Evolutionary conservation across 2,888 invertebrate genomes (phyloP), one percentile per base, ranked within the genome.

Genomic region (Lampropteryx suffumata): DNA sequence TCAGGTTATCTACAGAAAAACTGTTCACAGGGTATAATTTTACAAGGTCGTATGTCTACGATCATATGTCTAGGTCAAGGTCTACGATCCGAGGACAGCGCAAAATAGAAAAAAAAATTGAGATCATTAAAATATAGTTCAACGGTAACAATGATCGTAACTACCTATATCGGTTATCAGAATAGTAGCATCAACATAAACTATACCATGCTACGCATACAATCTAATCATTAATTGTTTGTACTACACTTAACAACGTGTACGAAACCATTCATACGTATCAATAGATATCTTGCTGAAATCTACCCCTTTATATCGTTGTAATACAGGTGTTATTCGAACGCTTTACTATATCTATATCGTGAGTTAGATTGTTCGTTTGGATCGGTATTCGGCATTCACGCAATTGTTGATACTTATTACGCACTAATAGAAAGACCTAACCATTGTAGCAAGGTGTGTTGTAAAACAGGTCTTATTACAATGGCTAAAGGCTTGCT

Each of bases 371-470:
- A 40, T 12, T 34, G 35, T 41, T 10, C 10, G 13, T 24, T 30
- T 36, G n/a, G n/a, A 30, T 32, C n/a, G n/a, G n/a, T n/a, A n/a
- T n/a, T n/a, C 36, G 32, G 13, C 34, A 21, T 47, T 14, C 47
- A 50, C 47, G 47, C 47, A 50, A 42, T 24, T 30, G n/a, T 34
- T 30, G 8, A 13, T 10, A 29, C 34, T 40, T 7, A 11, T 30
- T 35, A 35, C 30, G 11, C 27, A 34, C 37, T 28, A 37, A 11
- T 37, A 17, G 24, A 7, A 7, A 4, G 24, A 4, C 5, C 24
- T 24, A 24, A 24, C 7, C 7, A 24, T 24, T 24, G 7, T 24
- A 24, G 1, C 3, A 2, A 3, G 7, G 17, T 17, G 4, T 11
- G 34, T 40, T 41, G 34, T 8, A 34, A 10, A 7, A 14, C 5